phyloP scores from a whole-genome alignment of 2,113 vertebrate species.

The Verasper variegatus region DNA sequence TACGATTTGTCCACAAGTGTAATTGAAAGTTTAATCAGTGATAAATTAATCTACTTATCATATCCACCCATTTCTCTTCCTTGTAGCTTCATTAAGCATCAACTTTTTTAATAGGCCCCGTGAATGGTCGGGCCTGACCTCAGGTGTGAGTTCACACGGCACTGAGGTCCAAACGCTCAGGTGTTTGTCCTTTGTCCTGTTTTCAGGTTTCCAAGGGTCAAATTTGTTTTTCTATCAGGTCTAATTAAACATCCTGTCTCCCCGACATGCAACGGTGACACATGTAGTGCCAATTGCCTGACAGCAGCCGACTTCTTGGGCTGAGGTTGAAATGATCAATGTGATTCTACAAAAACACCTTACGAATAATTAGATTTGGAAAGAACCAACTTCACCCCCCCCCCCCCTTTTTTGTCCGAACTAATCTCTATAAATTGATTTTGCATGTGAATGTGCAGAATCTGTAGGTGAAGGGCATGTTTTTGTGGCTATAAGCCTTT shows the following conservation, averaged over 20 bases:
- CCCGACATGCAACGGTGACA: constrained; percentile 25
- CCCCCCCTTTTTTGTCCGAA: no score
- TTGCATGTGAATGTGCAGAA: no score
- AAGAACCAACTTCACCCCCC: no score
- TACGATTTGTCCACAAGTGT: constrained; percentile 15
- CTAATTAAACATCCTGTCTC: constrained; percentile 35
- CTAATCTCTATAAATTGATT: no score
- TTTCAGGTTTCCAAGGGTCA: constrained; percentile 3
- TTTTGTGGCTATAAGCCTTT: no score
- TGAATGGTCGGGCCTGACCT: constrained; percentile 25
- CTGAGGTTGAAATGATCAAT: no score
- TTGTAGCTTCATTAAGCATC: constrained; percentile 14
- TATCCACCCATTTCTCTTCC: constrained; percentile 1
- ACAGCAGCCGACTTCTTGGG: no score
- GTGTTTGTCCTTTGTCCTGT: background rate
- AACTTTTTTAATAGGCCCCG: constrained; percentile 12
- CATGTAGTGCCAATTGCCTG: constrained; percentile 1
- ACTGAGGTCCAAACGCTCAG: background rate
- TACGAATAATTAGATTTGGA: no score
- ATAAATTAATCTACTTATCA: constrained; percentile 12
- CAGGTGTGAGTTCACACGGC: background rate
- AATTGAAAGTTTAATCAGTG: constrained; percentile 25
- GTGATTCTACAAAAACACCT: no score
- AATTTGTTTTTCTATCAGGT: constrained; percentile 30
- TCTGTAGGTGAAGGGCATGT: no score